Conservation (phyloP, 2,113 vertebrate species). For the Urocitellus parryii region DNA sequence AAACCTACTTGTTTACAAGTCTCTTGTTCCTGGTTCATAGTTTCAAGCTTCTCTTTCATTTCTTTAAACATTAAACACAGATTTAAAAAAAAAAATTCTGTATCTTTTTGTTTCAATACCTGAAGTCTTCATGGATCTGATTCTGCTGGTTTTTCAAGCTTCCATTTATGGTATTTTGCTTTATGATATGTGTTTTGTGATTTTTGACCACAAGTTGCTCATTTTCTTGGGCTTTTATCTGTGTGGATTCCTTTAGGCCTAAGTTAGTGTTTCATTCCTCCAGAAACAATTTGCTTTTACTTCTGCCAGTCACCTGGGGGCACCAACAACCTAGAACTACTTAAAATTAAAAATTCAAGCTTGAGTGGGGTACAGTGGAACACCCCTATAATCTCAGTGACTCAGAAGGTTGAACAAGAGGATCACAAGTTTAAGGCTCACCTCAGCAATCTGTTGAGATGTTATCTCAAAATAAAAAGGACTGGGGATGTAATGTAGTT, state of each 20-base stretch:
- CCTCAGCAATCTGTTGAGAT: too few relatives aligned
- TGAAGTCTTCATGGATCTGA: background rate
- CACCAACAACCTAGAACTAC: conserved; percentile 18
- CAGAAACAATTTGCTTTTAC: conserved; percentile 57
- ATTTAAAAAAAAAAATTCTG: background rate
- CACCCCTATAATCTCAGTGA: too few relatives aligned
- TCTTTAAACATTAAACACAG: background rate
- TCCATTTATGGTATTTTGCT: background rate
- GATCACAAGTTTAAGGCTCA: too few relatives aligned
- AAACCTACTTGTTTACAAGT: background rate
- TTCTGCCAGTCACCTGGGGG: conserved; percentile 25
- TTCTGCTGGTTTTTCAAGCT: too few relatives aligned
- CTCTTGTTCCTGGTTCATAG: conserved; percentile 21
- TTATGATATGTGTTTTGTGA: background rate
- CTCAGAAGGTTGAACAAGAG: too few relatives aligned
- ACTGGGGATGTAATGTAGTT: too few relatives aligned
- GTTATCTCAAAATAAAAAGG: too few relatives aligned
- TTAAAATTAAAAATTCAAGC: conserved; percentile 46
- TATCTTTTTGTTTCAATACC: background rate
- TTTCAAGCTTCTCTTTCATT: background rate
- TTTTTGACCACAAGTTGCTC: background rate
- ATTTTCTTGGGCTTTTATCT: background rate
- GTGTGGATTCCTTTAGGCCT: background rate
- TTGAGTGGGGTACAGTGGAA: too few relatives aligned
- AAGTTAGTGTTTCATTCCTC: background rate